phyloP scores from a whole-genome alignment of 2,888 invertebrate species.

The Clitarchus hookeri region DNA sequence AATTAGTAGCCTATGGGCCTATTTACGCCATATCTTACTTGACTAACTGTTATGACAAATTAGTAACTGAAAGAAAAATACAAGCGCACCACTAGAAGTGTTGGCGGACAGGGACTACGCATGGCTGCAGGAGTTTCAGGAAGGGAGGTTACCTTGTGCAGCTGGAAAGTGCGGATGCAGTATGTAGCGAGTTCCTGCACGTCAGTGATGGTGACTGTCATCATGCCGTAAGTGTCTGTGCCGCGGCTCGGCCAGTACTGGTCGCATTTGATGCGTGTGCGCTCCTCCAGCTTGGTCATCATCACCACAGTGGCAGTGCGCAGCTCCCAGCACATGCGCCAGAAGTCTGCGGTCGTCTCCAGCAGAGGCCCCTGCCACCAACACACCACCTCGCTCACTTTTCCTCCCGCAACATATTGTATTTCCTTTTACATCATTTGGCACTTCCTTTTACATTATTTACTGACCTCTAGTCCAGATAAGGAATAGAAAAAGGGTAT shows the following conservation, averaged over 20 bases:
- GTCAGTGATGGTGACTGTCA: constrained; percentile 92
- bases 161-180: constrained; percentile 95
- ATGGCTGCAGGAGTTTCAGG: background rate
- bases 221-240: constrained; percentile 91
- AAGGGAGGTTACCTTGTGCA: constrained; percentile 64
- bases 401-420: too few relatives aligned
- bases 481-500: too few relatives aligned
- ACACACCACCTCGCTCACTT: background rate
- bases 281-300: constrained; percentile 99
- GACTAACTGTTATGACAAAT: too few relatives aligned
- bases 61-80: too few relatives aligned
- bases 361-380: constrained; percentile 83
- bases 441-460: too few relatives aligned
- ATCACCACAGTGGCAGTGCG: constrained; percentile 94
- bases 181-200: constrained; percentile 97
- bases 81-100: too few relatives aligned
- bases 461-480: too few relatives aligned
- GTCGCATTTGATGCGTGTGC: constrained; percentile 95
- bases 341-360: constrained; percentile 97
- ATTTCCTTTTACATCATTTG: too few relatives aligned
- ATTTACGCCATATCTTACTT: background rate
- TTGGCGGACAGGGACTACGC: too few relatives aligned
- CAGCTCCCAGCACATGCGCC: constrained; percentile 99
- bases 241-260: constrained; percentile 98
- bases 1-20: too few relatives aligned